These are phyloP conservation scores for Papio anubis DNA, from an alignment of 2,113 vertebrate genomes.

Conservation along the genomic window DNA sequence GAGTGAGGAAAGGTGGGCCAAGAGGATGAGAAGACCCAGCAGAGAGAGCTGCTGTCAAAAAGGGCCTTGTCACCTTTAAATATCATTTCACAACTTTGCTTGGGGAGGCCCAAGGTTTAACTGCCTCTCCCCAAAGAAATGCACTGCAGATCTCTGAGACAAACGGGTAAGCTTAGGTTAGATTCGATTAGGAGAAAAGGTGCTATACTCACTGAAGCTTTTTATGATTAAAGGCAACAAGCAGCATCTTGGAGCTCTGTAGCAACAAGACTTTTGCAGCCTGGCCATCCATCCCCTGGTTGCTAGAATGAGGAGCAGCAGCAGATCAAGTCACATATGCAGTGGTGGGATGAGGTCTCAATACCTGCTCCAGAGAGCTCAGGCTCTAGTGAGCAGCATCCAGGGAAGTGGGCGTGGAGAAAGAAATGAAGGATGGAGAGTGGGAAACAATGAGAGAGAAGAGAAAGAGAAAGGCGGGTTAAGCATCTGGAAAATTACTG, in stretches of 20 bases:
- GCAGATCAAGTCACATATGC: neutral
- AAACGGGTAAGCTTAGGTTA: neutral
- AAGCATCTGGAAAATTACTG: constrained; percentile 88
- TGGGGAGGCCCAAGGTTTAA: neutral
- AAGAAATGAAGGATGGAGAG: neutral
- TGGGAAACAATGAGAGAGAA: neutral
- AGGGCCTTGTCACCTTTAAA: neutral
- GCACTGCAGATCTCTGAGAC: neutral
- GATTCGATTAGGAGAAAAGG: neutral
- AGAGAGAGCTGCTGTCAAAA: neutral
- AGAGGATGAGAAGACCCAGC: neutral
- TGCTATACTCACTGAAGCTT: neutral
- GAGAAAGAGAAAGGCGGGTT: constrained; percentile 52
- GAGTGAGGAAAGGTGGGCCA: neutral
- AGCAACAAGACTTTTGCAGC: neutral
- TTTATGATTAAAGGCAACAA: neutral
- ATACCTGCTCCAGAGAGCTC: neutral
- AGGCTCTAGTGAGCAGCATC: neutral
- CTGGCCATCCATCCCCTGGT: neutral
- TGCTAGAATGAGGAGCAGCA: neutral
- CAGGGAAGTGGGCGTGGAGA: neutral
- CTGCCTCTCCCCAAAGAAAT: neutral
- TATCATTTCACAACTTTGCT: neutral
- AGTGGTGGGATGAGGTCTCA: neutral
- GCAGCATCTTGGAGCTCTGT: neutral